A percentile compares a stretch with the other conserved stretches of the same genome.
These are phyloP conservation scores for Silurus asotus DNA, from an alignment of 2,113 vertebrate genomes.

Conservation along the genomic window DNA sequence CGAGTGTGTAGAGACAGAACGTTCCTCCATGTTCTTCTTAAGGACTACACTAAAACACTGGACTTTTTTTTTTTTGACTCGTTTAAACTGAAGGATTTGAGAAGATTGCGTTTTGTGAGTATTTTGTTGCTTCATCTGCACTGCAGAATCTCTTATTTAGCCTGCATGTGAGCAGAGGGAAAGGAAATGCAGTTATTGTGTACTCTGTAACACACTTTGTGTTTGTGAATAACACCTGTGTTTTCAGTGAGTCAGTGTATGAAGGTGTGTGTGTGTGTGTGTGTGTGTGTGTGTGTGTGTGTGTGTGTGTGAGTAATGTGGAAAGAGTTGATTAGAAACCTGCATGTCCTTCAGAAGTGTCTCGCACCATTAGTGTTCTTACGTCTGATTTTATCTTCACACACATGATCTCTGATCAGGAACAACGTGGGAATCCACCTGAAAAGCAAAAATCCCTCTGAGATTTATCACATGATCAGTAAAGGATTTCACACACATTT, in stretches of 20 bases:
- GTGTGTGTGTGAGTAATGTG: slow-evolving; percentile 16
- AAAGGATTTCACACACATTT: slow-evolving; percentile 64
- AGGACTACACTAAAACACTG: neutral
- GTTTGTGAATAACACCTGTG: neutral
- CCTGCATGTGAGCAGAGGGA: neutral
- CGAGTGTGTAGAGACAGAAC: neutral
- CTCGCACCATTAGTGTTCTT: neutral
- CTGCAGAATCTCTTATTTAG: neutral
- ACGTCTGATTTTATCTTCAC: neutral
- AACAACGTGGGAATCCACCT: neutral
- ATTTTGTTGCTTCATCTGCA: neutral
- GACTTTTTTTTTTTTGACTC: neutral
- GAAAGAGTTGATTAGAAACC: neutral
- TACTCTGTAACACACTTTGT: neutral
- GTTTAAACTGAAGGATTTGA: neutral
- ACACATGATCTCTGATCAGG: neutral
- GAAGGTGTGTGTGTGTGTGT: slow-evolving; percentile 43
- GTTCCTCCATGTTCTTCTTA: neutral
- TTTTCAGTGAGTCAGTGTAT: neutral
- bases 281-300: slow-evolving; percentile 21
- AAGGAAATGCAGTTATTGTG: neutral
- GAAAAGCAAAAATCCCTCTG: slow-evolving; percentile 50
- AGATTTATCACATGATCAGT: slow-evolving; percentile 63
- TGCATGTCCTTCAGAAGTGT: slow-evolving; percentile 14
- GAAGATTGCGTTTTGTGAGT: neutral